phyloP scores from a whole-genome alignment of 2,113 vertebrate genomes.

The Sus scrofa region T2T-Sscrofa CM000813.6:35359001-35359500 shows the following conservation, averaged over 20 bases:
- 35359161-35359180: not conserved
- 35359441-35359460: not conserved
- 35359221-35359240: not conserved
- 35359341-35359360: not conserved
- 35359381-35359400: not conserved
- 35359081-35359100: not conserved
- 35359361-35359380: not conserved
- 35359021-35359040: not conserved
- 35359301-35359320: not conserved
- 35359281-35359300: not conserved
- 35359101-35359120: not conserved
- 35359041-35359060: not conserved
- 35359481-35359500: not conserved
- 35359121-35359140: not conserved
- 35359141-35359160: not conserved
- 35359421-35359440: not conserved
- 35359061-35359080: constrained; percentile 2
- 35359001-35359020: not conserved
- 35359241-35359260: not conserved
- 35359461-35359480: not conserved
- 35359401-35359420: not conserved
- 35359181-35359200: not conserved
- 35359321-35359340: not conserved
- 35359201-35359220: not conserved
- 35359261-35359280: constrained; percentile 1